Evolutionary conservation across 1,140 invertebrate genomes (phyloP).

Genomic region (Tribolium castaneum): DNA sequence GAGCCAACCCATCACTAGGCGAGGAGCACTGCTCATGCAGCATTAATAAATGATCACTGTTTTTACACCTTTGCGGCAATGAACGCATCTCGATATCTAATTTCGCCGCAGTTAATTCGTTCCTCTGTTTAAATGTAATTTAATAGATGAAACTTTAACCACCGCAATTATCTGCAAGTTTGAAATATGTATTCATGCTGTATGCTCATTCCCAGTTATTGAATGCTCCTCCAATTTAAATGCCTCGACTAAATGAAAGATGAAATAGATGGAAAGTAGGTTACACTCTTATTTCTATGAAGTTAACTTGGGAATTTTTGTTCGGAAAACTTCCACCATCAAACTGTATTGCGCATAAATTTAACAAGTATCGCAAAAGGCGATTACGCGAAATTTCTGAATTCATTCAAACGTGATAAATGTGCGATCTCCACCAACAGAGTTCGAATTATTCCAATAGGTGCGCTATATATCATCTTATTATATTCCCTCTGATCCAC

Average conservation of each 20-base stretch:
- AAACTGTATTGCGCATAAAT: slow-evolving; percentile 32
- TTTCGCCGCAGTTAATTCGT: not conserved
- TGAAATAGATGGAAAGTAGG: slow-evolving; percentile 25
- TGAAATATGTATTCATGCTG: slow-evolving; percentile 22
- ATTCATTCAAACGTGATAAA: slow-evolving; percentile 23
- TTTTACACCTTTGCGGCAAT: not conserved
- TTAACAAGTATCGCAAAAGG: slow-evolving; percentile 22
- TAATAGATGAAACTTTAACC: slow-evolving; percentile 32
- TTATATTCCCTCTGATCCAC: slow-evolving; percentile 2
- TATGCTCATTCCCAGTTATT: slow-evolving; percentile 12
- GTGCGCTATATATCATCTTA: slow-evolving; percentile 1
- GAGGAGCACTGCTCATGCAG: not conserved
- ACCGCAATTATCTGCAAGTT: not conserved
- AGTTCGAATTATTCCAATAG: slow-evolving; percentile 16
- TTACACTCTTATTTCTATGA: slow-evolving; percentile 21
- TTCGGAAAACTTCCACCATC: slow-evolving; percentile 19
- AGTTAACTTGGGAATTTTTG: slow-evolving; percentile 22
- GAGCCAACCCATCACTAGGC: slow-evolving; percentile 21
- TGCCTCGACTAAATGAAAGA: not conserved
- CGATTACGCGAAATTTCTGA: slow-evolving; percentile 29
- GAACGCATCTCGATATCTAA: not conserved
- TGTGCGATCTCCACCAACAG: slow-evolving; percentile 9
- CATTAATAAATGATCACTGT: slow-evolving; percentile 11
- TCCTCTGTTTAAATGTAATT: slow-evolving; percentile 1
- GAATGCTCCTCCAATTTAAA: slow-evolving; percentile 18